These are phyloP conservation scores for Alligator sinensis DNA, from an alignment of 2,113 vertebrate species.

Conservation along the genomic window DNA sequence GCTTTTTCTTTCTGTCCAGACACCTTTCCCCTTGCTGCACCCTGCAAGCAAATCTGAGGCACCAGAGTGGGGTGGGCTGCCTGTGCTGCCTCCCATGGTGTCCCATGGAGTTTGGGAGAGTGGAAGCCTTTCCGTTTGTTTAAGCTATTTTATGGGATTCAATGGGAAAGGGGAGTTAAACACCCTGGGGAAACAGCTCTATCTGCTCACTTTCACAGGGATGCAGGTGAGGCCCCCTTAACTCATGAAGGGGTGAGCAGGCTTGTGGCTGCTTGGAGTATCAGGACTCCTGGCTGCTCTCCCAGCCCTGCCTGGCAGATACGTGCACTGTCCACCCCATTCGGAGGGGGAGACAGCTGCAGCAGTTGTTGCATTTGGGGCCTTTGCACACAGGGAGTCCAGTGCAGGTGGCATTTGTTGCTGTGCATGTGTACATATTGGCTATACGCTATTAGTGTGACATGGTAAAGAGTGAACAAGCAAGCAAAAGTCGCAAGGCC, in stretches of 20 bases:
- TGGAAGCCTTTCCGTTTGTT: background rate
- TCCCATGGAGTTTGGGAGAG: background rate
- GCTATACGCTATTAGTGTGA: accelerated
- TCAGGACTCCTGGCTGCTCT: background rate
- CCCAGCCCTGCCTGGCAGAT: background rate
- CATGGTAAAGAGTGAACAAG: background rate
- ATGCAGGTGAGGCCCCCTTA: background rate
- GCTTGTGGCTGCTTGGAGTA: background rate
- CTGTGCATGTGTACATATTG: background rate
- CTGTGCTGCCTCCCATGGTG: too few species aligned
- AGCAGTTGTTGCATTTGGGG: accelerated
- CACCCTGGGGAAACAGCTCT: background rate
- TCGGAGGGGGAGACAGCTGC: accelerated
- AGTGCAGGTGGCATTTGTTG: background rate
- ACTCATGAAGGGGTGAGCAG: background rate
- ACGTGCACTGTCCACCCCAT: background rate
- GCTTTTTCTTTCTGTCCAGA: background rate
- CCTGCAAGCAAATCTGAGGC: background rate
- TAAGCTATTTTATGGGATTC: background rate
- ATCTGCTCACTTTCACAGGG: background rate
- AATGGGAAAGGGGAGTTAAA: background rate
- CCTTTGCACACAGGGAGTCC: background rate
- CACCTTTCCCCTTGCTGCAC: too few species aligned
- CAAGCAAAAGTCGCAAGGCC: background rate
- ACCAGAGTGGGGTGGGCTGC: too few species aligned